A percentile compares a stretch with the other conserved stretches of the same genome.
These are phyloP conservation scores for Polydrusus pterygomalis DNA, from an alignment of 2,888 invertebrate genomes.

Conservation along the genomic window DNA sequence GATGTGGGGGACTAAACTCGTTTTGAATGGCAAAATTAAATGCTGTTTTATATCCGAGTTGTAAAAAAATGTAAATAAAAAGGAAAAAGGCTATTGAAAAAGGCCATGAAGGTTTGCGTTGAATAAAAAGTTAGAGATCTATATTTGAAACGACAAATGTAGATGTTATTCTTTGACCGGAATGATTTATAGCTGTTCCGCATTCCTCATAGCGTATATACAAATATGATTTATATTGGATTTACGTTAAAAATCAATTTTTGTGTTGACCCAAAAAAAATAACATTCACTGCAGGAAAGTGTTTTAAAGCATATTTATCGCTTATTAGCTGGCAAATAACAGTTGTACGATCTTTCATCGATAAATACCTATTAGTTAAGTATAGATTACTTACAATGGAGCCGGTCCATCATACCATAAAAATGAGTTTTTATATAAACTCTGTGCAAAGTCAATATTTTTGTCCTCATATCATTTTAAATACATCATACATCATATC, in stretches of 20 bases:
- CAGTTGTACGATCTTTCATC: no score
- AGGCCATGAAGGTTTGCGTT: not conserved
- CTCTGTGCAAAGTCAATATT: no score
- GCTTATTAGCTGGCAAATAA: no score
- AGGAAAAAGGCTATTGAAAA: slow-evolving; percentile 9
- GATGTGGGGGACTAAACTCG: slow-evolving; percentile 1
- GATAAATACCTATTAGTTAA: no score
- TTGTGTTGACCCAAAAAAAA: no score
- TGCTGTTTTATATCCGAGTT: slow-evolving; percentile 7
- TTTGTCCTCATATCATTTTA: no score
- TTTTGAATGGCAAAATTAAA: not conserved
- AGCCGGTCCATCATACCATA: no score
- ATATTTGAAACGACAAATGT: slow-evolving; percentile 7
- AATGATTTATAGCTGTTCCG: slow-evolving; percentile 4
- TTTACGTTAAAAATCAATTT: not conserved
- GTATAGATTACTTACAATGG: no score
- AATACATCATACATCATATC: no score
- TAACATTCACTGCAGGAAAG: no score
- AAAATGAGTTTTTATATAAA: no score
- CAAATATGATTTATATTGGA: not conserved
- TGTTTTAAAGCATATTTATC: no score
- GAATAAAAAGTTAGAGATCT: not conserved
- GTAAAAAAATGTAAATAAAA: slow-evolving; percentile 10
- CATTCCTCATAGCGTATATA: not conserved
- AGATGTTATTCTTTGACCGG: not conserved